A percentile compares a stretch with the other conserved stretches of the same genome.
These are phyloP conservation scores for Drosophila punjabiensis DNA, from an alignment of 1,140 invertebrate species.

Conservation along the genomic window DNA sequence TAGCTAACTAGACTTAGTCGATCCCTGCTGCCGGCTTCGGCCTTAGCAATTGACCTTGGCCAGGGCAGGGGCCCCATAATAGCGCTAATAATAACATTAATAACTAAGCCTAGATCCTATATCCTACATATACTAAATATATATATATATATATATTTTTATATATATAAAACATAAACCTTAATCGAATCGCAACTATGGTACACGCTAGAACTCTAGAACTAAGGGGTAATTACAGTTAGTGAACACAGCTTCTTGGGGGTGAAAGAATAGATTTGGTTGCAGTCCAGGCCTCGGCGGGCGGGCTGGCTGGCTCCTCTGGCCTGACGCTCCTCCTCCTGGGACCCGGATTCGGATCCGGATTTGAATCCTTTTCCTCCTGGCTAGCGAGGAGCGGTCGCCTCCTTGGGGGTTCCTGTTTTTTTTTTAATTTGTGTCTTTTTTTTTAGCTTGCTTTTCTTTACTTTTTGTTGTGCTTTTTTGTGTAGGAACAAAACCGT, in stretches of 20 bases:
- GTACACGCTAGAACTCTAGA: neutral
- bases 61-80: neutral
- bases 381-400: neutral
- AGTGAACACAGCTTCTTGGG: constrained; percentile 85
- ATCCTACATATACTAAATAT: neutral
- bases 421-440: neutral
- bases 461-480: neutral
- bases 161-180: constrained; percentile 41
- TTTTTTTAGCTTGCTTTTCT: neutral
- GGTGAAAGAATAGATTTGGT: constrained; percentile 84
- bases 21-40: neutral
- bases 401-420: neutral
- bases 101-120: neutral
- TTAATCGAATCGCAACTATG: constrained; percentile 32
- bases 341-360: neutral
- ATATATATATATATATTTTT: neutral
- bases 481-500: constrained; percentile 82
- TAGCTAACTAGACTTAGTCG: constrained; percentile 39
- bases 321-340: neutral
- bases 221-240: constrained; percentile 46
- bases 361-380: neutral
- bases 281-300: constrained; percentile 19
- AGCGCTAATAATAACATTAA: constrained; percentile 22
- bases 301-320: constrained; percentile 8
- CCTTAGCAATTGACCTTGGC: neutral